phyloP scores from a whole-genome alignment of 2,113 vertebrate species.

The Bolborhynchus lineola region DNA sequence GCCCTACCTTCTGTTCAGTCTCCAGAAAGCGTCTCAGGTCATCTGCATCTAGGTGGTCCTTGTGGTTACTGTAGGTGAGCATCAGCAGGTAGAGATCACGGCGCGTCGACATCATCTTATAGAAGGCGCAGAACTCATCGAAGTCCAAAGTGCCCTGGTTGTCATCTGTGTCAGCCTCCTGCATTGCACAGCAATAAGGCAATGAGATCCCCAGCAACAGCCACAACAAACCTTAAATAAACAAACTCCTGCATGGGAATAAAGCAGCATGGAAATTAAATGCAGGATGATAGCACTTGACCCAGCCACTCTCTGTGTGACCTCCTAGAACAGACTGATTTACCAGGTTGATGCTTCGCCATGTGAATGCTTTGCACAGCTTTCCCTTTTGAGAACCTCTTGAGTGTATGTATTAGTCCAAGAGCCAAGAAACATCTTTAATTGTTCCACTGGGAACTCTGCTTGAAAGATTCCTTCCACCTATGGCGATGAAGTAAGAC shows the following conservation, averaged over 20 bases:
- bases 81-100: conserved; percentile 94
- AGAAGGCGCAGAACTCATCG: conserved; percentile 97
- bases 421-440: not conserved
- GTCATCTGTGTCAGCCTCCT: conserved; percentile 97
- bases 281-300: not conserved
- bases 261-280: not conserved
- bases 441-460: not conserved
- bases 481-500: not conserved
- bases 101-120: conserved; percentile 97
- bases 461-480: not conserved
- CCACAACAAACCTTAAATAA: not conserved
- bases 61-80: conserved; percentile 96
- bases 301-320: not conserved
- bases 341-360: not conserved
- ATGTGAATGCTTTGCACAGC: not conserved
- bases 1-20: conserved; percentile 90
- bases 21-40: conserved; percentile 89
- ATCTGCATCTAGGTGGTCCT: conserved; percentile 85
- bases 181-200: not conserved
- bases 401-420: not conserved
- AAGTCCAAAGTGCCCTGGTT: conserved; percentile 91
- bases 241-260: not conserved
- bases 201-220: not conserved
- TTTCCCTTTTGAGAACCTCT: not conserved
- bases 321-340: not conserved